These are phyloP conservation scores for Drosophila bocqueti DNA, from an alignment of 1,140 invertebrate species.

Conservation along the genomic window DNA sequence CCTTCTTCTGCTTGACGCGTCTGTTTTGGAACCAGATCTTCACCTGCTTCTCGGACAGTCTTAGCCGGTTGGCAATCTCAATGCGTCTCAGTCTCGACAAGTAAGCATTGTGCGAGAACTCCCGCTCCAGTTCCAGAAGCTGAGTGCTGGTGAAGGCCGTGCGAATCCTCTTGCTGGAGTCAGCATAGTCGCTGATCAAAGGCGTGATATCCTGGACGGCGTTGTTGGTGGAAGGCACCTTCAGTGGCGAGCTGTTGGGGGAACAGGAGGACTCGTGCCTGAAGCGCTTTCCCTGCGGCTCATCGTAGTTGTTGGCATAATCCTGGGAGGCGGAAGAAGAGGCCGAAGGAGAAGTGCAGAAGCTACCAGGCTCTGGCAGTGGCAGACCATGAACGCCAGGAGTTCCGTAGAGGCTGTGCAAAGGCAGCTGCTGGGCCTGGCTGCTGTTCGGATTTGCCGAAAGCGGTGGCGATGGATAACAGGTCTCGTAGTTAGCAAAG, in stretches of 20 bases:
- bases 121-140: conserved; percentile 95
- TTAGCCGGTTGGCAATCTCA: conserved; percentile 95
- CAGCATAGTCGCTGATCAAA: conserved; percentile 86
- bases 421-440: conserved; percentile 39
- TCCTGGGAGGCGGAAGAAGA: conserved; percentile 74
- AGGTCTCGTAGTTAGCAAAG: conserved; percentile 62
- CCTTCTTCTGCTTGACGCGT: conserved; percentile 96
- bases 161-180: conserved; percentile 91
- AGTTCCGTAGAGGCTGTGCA: conserved; percentile 53
- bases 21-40: conserved; percentile 98
- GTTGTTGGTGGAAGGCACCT: conserved; percentile 86
- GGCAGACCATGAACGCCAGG: conserved; percentile 34
- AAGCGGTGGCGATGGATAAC: conserved; percentile 84
- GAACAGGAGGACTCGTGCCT: conserved; percentile 79
- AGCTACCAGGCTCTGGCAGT: conserved; percentile 61
- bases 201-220: conserved; percentile 86
- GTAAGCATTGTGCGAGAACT: conserved; percentile 96
- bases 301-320: conserved; percentile 54
- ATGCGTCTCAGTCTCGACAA: conserved; percentile 94
- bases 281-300: conserved; percentile 67
- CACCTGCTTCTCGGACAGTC: conserved; percentile 96
- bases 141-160: conserved; percentile 98
- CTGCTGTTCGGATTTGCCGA: conserved; percentile 62
- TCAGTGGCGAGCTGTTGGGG: conserved; percentile 71
- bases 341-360: conserved; percentile 78